Evolutionary conservation across 2,797 vertebrate genomes (phyloP), one percentile per base, ranked within the genome.

Genomic region (Kryptolebias ocellatus): DNA sequence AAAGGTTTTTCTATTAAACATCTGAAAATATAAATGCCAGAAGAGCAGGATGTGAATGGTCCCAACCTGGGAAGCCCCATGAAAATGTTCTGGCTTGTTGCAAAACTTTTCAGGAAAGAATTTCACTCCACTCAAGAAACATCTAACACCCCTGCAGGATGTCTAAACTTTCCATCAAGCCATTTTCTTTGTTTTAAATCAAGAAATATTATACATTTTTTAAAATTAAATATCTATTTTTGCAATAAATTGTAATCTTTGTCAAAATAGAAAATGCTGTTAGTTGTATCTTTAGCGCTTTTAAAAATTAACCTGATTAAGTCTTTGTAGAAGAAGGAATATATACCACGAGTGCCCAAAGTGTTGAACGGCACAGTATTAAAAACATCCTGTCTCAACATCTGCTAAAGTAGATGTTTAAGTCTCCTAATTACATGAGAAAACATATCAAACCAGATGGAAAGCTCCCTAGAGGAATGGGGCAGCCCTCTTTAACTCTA

Each of bases 371-470:
- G 53, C 52, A 50, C 20, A 42, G 16, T 47, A 57, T 54, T 78
- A 17, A 76, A 62, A 74, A 66, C 60, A 57, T 63, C 75, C 76
- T 74, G 70, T 78, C 74, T 63, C 67, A 50, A 64, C 83, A 84
- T 88, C 88, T 88, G 86, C 78, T 81, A 59, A 83, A 83, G 74
- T 83, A 60, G 68, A 81, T 81, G 78, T 88, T 82, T 84, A 74
- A 81, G 86, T 87, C 82, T 66, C 64, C 72, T 79, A 62, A 81
- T 77, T 79, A 84, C 86, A 89, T 87, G 89, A 87, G 73, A 87
- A 78, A 80, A 81, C 84, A 83, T 87, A 83, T 83, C 78, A 91
- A 90, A 87, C 67, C 93, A 93, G 92, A 94, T 92, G 90, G 93
- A 92, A 89, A 71, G 69, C 73, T 91, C 93, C 91, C 89, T 4